Conservation (phyloP, 2,888 invertebrate species). For the Formica aserva region DNA sequence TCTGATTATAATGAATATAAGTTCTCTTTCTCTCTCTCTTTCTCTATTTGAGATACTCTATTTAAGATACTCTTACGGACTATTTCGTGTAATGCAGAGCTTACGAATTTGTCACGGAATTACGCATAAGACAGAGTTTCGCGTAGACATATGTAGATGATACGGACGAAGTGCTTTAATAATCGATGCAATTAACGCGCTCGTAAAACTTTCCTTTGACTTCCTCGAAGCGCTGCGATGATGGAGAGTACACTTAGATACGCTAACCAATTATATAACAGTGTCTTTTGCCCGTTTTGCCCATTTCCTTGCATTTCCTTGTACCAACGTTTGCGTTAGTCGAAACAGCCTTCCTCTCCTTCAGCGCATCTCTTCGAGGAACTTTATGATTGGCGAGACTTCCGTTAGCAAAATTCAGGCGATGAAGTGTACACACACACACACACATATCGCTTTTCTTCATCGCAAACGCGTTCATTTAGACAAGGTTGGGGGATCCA, state of each 20-base stretch:
- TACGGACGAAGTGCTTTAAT: background rate
- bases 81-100: background rate
- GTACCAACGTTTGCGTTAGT: background rate
- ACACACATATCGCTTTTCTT: background rate
- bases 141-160: background rate
- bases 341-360: constrained; percentile 13
- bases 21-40: too few species aligned
- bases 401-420: background rate
- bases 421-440: background rate
- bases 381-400: background rate
- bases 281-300: background rate
- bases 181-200: constrained; percentile 21
- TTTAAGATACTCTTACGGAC: background rate
- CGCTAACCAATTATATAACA: constrained; percentile 44
- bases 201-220: constrained; percentile 37
- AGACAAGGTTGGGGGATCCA: background rate
- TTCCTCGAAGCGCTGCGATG: constrained; percentile 17
- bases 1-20: background rate
- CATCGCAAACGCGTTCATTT: background rate
- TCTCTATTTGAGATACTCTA: background rate
- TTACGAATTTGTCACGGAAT: constrained; percentile 4
- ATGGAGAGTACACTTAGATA: constrained; percentile 47
- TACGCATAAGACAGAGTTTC: background rate
- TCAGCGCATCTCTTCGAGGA: background rate
- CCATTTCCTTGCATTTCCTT: constrained; percentile 10